These are phyloP conservation scores for Magallana nippona DNA, from an alignment of 2,888 invertebrate genomes.

Conservation along the genomic window DNA sequence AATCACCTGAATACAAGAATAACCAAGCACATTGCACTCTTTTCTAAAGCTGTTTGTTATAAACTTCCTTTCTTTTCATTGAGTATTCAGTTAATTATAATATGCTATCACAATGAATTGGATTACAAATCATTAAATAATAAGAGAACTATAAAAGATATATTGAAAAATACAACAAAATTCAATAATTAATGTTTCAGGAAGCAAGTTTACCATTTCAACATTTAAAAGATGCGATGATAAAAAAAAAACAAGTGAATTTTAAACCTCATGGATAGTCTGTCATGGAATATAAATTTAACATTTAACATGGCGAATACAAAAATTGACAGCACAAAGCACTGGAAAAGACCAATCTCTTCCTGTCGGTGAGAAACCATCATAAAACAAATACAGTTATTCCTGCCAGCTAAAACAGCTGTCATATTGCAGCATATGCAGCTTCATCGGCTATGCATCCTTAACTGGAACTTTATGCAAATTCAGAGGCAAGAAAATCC, in stretches of 20 bases:
- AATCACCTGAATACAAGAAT: not conserved
- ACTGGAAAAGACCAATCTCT: not conserved
- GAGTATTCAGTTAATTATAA: not conserved
- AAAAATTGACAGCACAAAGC: no score
- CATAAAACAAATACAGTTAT: not conserved
- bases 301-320: no score
- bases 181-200: no score
- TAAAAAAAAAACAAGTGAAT: no score
- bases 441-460: not conserved
- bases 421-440: not conserved
- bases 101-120: not conserved
- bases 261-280: no score
- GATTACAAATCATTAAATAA: not conserved
- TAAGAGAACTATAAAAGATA: not conserved
- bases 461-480: not conserved
- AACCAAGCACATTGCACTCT: not conserved
- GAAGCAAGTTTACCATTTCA: no score
- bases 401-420: not conserved
- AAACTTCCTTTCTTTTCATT: not conserved
- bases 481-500: not conserved
- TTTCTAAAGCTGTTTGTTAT: not conserved
- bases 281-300: no score
- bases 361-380: not conserved
- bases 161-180: no score
- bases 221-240: no score